These are phyloP conservation scores for Lemur catta DNA, from an alignment of 2,797 vertebrate species.

Conservation along the genomic window DNA sequence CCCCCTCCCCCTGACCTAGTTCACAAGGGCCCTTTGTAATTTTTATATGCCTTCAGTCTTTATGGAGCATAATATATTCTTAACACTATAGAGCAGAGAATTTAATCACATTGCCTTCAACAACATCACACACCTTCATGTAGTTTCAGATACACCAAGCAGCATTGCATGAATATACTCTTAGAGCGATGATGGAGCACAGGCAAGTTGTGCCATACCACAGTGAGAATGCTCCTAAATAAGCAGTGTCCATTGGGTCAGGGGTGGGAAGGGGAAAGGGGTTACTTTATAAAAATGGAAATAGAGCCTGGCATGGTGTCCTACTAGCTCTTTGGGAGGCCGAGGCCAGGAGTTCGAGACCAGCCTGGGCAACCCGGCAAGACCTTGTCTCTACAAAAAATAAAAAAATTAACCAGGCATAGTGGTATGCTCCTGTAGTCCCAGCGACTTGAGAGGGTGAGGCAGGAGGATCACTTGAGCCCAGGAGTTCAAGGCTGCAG, in stretches of 20 bases:
- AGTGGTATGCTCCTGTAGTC: neutral
- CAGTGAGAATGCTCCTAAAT: neutral
- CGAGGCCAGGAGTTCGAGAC: neutral
- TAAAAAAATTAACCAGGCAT: neutral
- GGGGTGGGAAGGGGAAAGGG: neutral
- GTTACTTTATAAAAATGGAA: neutral
- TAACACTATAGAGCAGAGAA: neutral
- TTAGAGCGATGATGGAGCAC: rapidly evolving
- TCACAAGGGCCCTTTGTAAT: neutral
- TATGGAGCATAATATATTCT: neutral
- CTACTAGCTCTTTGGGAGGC: neutral
- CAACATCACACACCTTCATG: neutral
- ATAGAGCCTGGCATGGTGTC: neutral
- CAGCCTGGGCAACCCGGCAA: neutral
- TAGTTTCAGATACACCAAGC: neutral
- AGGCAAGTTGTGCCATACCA: neutral
- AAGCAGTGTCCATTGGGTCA: neutral
- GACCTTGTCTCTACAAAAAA: neutral
- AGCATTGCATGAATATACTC: neutral
- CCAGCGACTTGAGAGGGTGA: neutral
- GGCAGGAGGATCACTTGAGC: neutral
- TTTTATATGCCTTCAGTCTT: neutral
- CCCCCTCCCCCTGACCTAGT: neutral
- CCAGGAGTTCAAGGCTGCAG: neutral
- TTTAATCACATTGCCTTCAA: neutral